Conservation (phyloP, 2,888 invertebrate genomes). For the Dryobotodes eremita region DNA sequence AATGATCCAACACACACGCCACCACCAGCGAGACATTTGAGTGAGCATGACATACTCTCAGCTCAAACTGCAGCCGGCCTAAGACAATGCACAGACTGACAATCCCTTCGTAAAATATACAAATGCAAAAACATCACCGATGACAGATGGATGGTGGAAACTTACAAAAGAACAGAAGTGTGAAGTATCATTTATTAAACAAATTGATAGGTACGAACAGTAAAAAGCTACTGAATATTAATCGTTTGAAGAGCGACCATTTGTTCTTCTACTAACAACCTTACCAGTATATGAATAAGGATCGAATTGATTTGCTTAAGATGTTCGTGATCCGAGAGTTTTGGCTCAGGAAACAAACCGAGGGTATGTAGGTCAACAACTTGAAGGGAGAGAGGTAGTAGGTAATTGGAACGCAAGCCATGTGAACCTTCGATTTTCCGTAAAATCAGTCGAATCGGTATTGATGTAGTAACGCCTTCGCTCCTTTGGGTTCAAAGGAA, state of each 20-base stretch:
- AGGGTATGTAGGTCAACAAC: conserved; percentile 79
- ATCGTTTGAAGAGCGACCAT: conserved; percentile 62
- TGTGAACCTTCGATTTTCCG: conserved; percentile 73
- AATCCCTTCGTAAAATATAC: conserved; percentile 32
- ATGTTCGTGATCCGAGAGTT: conserved; percentile 69
- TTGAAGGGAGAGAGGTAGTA: conserved; percentile 71
- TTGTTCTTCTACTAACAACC: conserved; percentile 64
- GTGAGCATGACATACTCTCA: too few relatives aligned
- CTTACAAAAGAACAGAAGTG: conserved; percentile 65
- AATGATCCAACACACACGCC: too few relatives aligned
- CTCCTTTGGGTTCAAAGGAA: conserved; percentile 38
- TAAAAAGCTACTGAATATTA: conserved; percentile 76
- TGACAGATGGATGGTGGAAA: conserved; percentile 55
- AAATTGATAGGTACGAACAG: conserved; percentile 76
- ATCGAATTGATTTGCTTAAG: conserved; percentile 69
- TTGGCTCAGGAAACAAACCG: conserved; percentile 64
- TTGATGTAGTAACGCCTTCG: conserved; percentile 54
- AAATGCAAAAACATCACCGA: conserved; percentile 39
- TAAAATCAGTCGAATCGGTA: conserved; percentile 65
- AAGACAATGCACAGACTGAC: not conserved
- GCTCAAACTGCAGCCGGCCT: not conserved
- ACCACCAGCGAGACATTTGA: too few relatives aligned
- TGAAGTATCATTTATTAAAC: conserved; percentile 72
- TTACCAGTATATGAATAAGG: conserved; percentile 69
- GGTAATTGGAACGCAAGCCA: conserved; percentile 77